Evolutionary conservation across 2,113 vertebrate genomes (phyloP), one percentile per base, ranked within the genome.

Genomic region (Poeciliopsis prolifica): DNA sequence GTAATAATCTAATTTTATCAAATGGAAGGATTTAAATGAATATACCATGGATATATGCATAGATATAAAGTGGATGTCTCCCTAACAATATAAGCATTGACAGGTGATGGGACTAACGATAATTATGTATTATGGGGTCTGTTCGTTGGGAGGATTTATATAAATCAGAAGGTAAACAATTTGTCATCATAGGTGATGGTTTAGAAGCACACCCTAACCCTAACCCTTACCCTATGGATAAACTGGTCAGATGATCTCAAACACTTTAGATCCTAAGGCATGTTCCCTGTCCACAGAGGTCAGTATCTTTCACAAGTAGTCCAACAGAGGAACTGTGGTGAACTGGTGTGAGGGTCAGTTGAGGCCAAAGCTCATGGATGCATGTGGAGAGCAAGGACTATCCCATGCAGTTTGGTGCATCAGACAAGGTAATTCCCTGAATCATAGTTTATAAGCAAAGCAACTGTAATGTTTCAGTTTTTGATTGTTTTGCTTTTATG

Each of bases 1-100:
- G 86, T 74, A 86, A 89, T 90, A 91, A 91, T 66, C 86, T 93
- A 84, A 91, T 89, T 80, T 85, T 75, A 89, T 88, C 74, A 82
- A 75, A 84, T 92, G 91, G 87, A 87, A 88, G 63, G 74, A 87
- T 77, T 81, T 92, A 14, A 92, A 17, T 30, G 5, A 12, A 78
- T 90, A 87, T 28, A 65, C 54, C n/a, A 2, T 54, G 44, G 58
- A 65, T 75, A 80, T 81, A 74, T 62, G 72, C 2, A 31, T 5
- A 76, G 51, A 64, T 69, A 54, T 87, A 67, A 74, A 85, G 84
- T 83, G 68, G 67, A 68, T 42, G 19, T 60, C 88, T 48, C 14
- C 44, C 5, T 48, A 48, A 48, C 44, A 48, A 19, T 17, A 48
- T 48, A 17, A 19, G 15, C 44, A 48, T 6, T 5, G 17, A 48